phyloP scores from a whole-genome alignment of 2,797 vertebrate species.

The Lycodopsis pacificus region DNA sequence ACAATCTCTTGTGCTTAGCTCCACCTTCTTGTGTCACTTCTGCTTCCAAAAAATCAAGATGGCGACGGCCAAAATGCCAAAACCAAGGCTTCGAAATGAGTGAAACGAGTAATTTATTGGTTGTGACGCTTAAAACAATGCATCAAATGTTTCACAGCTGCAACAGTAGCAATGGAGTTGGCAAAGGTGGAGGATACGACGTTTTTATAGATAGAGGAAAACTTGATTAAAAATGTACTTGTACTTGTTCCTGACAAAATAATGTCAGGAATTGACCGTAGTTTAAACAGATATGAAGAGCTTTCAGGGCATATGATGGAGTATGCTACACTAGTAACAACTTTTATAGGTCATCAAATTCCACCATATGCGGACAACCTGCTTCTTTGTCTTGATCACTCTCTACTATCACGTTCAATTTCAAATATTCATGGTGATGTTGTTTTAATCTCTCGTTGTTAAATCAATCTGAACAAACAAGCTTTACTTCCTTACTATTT shows the following conservation, averaged over 20 bases:
- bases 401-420: background rate
- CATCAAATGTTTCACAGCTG: background rate
- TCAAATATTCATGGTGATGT: background rate
- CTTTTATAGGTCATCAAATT: too few relatives aligned
- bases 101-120: background rate
- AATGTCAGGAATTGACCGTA: too few relatives aligned
- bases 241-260: too few relatives aligned
- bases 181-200: background rate
- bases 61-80: too few relatives aligned
- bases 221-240: background rate
- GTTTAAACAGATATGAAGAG: background rate
- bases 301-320: background rate
- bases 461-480: background rate
- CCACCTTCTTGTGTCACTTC: too few relatives aligned
- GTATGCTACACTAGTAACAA: too few relatives aligned
- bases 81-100: too few relatives aligned
- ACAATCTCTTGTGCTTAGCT: too few relatives aligned
- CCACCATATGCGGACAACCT: too few relatives aligned
- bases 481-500: too few relatives aligned
- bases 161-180: background rate
- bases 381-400: too few relatives aligned
- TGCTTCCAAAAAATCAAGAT: too few relatives aligned
- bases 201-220: background rate
- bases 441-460: background rate
- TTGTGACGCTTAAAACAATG: background rate